These are phyloP conservation scores for Pituophis catenifer DNA, from an alignment of 2,113 vertebrate genomes.

Conservation along the genomic window DNA sequence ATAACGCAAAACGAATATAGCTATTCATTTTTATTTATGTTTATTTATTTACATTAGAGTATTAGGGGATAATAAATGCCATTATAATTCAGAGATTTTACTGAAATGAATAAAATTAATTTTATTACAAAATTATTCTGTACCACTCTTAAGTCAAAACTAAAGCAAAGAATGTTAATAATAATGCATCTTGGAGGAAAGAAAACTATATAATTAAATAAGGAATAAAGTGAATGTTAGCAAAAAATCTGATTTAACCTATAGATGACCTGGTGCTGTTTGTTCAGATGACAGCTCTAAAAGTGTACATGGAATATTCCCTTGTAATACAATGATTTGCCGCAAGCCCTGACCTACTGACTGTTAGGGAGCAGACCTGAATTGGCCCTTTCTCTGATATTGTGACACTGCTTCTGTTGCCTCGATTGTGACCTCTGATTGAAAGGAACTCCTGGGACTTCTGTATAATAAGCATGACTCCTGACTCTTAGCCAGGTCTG, in stretches of 20 bases:
- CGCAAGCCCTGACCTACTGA: constrained; percentile 78
- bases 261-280: constrained; percentile 79
- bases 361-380: constrained; percentile 79
- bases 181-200: constrained; percentile 47
- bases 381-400: constrained; percentile 87
- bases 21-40: constrained; percentile 3
- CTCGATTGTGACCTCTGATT: constrained; percentile 84
- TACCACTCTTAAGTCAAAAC: background rate
- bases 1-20: background rate
- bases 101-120: background rate
- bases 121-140: constrained; percentile 14
- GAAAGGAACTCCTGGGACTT: constrained; percentile 85
- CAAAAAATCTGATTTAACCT: constrained; percentile 74
- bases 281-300: constrained; percentile 81
- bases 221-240: constrained; percentile 49
- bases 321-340: constrained; percentile 80
- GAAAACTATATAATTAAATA: constrained; percentile 44
- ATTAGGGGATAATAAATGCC: constrained; percentile 10
- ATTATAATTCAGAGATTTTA: background rate
- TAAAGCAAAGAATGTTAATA: constrained; percentile 29
- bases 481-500: constrained; percentile 81
- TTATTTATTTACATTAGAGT: background rate
- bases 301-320: constrained; percentile 76
- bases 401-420: constrained; percentile 82
- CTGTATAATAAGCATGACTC: constrained; percentile 91